Evolutionary conservation across 2,797 vertebrate species (phyloP).

Genomic region (Aulostomus chinensis): DNA sequence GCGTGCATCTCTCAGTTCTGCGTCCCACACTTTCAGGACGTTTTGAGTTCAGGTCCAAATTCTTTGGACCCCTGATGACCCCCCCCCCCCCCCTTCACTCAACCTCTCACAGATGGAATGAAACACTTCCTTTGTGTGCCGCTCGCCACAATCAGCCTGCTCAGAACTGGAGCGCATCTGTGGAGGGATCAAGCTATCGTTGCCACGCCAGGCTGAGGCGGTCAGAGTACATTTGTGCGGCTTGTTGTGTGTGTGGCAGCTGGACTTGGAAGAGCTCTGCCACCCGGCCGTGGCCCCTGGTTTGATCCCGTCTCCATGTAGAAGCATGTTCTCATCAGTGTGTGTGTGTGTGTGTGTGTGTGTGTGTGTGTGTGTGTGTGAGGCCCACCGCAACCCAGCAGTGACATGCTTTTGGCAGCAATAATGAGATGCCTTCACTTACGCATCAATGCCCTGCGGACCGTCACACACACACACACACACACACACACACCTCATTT

Average conservation of each 20-base stretch:
- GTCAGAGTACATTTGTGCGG: conserved; percentile 8
- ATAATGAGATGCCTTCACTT: conserved; percentile 28
- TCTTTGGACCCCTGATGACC: too few relatives aligned
- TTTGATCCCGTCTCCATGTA: conserved; percentile 4
- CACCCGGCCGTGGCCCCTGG: neutral
- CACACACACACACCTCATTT: conserved; percentile 15
- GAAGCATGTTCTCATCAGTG: conserved; percentile 6
- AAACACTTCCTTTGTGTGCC: neutral
- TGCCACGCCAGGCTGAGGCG: conserved; percentile 1
- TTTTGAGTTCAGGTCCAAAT: too few relatives aligned
- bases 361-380: too few relatives aligned
- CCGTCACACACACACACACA: conserved; percentile 5
- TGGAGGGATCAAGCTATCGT: neutral
- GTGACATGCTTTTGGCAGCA: neutral
- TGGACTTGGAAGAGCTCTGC: neutral
- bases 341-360: neutral
- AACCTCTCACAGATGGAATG: neutral
- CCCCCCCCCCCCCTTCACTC: too few relatives aligned
- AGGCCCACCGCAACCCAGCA: neutral
- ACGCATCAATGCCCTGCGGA: conserved; percentile 5
- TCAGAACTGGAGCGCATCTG: conserved; percentile 1
- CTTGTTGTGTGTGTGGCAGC: neutral
- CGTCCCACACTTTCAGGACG: too few relatives aligned
- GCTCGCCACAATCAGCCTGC: neutral
- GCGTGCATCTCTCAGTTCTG: too few relatives aligned